These are phyloP conservation scores for Pomatorhinus ruficollis DNA, from an alignment of 2,113 vertebrate genomes.

Conservation along the genomic window DNA sequence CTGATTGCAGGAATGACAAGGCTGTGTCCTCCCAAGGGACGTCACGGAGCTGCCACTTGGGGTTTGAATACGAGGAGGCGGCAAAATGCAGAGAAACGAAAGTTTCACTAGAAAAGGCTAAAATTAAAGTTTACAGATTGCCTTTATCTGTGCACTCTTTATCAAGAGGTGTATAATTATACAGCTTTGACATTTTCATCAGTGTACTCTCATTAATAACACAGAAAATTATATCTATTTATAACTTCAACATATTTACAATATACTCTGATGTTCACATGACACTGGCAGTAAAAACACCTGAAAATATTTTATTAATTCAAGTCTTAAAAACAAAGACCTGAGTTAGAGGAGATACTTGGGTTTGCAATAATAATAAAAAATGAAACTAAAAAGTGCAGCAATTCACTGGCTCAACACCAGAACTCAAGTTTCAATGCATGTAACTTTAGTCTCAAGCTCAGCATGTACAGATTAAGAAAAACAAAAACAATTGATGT, in stretches of 20 bases:
- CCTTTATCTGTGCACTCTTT: neutral
- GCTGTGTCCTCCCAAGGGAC: neutral
- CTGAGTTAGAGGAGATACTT: neutral
- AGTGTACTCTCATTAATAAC: conserved; percentile 57
- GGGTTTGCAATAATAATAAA: neutral
- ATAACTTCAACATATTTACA: conserved; percentile 54
- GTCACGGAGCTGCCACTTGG: neutral
- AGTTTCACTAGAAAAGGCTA: neutral
- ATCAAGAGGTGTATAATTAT: conserved; percentile 39
- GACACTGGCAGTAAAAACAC: neutral
- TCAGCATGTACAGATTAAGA: neutral
- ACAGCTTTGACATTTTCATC: conserved; percentile 63
- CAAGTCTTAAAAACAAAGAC: neutral
- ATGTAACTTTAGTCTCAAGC: neutral
- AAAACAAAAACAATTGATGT: neutral
- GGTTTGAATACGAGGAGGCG: neutral
- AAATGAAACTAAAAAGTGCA: neutral
- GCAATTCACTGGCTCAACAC: neutral
- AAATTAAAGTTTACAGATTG: conserved; percentile 27
- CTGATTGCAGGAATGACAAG: neutral
- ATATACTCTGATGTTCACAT: neutral
- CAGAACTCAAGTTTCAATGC: neutral
- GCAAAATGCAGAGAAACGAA: neutral
- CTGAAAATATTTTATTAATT: conserved; percentile 28
- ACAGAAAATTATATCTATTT: conserved; percentile 59